Base-by-base conservation (phyloP, 2,113 vertebrate genomes). In the Mirza zaza region DNA sequence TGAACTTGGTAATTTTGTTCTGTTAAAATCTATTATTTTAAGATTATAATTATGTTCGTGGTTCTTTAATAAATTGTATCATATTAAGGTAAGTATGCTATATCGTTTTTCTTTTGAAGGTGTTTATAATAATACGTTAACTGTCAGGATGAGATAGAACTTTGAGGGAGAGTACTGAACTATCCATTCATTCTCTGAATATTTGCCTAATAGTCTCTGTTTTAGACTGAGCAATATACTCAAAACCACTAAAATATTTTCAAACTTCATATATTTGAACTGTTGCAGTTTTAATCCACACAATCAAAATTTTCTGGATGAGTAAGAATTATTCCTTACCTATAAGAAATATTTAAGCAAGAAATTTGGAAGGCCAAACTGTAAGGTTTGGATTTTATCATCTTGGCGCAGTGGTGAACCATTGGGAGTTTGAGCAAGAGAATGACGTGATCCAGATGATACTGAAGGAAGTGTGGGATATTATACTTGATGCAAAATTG, bases 61-160 rank as follows among this genome's bases (percentile, higher is more conserved):
- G 27, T 87, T 87, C 52, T 89, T 63, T 94, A 94, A 57, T 21
- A 67, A 94, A 73, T 29, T 80, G 13, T 84, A 34, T 93, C 67
- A 73, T 23, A 52, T 20, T 39, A 14, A 90, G 85, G 8, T 95
- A 75, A 63, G 18, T 81, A n/a, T 75, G 27, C 17, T 83, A 1
- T 89, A 1, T 89, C 25, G 5, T 68, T 93, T 97, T 93, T 81
- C 29, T 85, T 77, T 67, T 68, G 17, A 93, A 87, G 4, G 18
- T 88, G 14, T 95, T 61, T 81, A 1, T 63, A 25, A 20, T 61
- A 13, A 2, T 17, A 21, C 8, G 27, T 61, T 80, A 6, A 52
- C 18, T 77, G 68, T 73, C 45, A 93, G 67, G 45, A 73, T 91
- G 55, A 86, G 73, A 42, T 36, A 34, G 3, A 61, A 39, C 52